phyloP scores from a whole-genome alignment of 92 coral and sea anemone genomes.

The Nematostella vectensis region DNA sequence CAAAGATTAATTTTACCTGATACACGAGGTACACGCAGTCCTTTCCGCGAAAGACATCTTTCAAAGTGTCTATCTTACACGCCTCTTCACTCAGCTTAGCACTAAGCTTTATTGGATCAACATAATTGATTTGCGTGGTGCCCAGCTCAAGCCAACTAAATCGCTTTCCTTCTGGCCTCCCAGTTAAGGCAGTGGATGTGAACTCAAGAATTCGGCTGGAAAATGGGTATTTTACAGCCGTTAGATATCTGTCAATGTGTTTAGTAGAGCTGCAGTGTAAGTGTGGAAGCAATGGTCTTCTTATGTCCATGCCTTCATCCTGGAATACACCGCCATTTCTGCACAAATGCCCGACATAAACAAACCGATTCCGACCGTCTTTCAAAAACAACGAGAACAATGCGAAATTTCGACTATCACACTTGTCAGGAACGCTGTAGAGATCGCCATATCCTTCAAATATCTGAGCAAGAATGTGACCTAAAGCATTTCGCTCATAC shows the following conservation, averaged over 20 bases:
- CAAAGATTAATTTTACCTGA: too few species aligned
- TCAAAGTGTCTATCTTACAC: constrained; percentile 27
- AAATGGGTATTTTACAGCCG: constrained; percentile 45
- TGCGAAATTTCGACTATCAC: constrained; percentile 29
- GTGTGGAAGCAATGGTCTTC: constrained; percentile 49
- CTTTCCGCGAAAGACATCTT: constrained; percentile 26
- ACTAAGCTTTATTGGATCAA: constrained; percentile 50
- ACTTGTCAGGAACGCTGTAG: constrained; percentile 44
- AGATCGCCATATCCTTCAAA: constrained; percentile 49
- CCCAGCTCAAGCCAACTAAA: constrained; percentile 83
- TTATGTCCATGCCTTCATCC: constrained; percentile 22
- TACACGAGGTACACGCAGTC: constrained; percentile 47
- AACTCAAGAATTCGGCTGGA: constrained; percentile 48
- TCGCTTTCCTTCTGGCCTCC: constrained; percentile 65
- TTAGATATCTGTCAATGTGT: constrained; percentile 40
- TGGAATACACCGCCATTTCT: constrained; percentile 57
- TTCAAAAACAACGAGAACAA: constrained; percentile 65
- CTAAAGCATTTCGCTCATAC: constrained; percentile 48
- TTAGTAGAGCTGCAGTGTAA: constrained; percentile 59
- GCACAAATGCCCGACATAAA: constrained; percentile 53
- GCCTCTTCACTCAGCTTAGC: constrained; percentile 28
- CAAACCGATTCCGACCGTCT: constrained; percentile 25
- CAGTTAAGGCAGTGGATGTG: constrained; percentile 20
- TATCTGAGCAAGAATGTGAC: constrained; percentile 40
- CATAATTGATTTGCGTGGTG: constrained; percentile 42